Conservation (phyloP, 2,888 invertebrate genomes). For the Cremastinae sp. region DNA sequence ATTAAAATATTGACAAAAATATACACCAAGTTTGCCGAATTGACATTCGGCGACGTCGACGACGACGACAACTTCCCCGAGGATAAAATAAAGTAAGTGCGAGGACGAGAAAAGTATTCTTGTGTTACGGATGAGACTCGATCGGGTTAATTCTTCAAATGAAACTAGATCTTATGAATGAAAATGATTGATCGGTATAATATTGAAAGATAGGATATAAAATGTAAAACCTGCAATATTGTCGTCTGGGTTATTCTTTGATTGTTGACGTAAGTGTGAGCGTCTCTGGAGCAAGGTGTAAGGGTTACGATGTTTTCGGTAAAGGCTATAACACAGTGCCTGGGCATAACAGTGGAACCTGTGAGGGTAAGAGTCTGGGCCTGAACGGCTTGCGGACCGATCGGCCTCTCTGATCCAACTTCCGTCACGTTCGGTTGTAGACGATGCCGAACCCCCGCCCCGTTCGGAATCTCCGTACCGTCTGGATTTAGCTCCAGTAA, state of each 20-base stretch:
- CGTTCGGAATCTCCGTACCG: slow-evolving; percentile 81
- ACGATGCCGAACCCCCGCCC: slow-evolving; percentile 80
- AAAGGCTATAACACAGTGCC: slow-evolving; percentile 96
- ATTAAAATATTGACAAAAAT: neutral
- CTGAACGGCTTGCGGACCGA: slow-evolving; percentile 80
- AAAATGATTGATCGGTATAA: slow-evolving; percentile 8
- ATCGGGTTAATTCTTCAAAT: slow-evolving; percentile 23
- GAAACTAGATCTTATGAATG: neutral
- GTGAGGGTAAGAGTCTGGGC: slow-evolving; percentile 86
- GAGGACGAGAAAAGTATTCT: slow-evolving; percentile 54
- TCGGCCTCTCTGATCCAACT: slow-evolving; percentile 89
- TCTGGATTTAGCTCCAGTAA: slow-evolving; percentile 92
- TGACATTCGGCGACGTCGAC: slow-evolving; percentile 31
- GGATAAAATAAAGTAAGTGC: slow-evolving; percentile 55
- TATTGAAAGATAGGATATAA: no score
- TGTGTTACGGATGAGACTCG: slow-evolving; percentile 39
- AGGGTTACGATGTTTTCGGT: slow-evolving; percentile 96
- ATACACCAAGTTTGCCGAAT: slow-evolving; percentile 28
- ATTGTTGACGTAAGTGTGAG: slow-evolving; percentile 96
- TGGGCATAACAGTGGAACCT: slow-evolving; percentile 95
- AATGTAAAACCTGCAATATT: slow-evolving; percentile 93
- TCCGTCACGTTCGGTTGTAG: slow-evolving; percentile 86
- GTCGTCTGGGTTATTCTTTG: slow-evolving; percentile 96
- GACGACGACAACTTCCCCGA: slow-evolving; percentile 36
- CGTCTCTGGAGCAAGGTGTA: slow-evolving; percentile 95